phyloP scores from a whole-genome alignment of 2,113 vertebrate species.

The Trinectes maculatus region DNA sequence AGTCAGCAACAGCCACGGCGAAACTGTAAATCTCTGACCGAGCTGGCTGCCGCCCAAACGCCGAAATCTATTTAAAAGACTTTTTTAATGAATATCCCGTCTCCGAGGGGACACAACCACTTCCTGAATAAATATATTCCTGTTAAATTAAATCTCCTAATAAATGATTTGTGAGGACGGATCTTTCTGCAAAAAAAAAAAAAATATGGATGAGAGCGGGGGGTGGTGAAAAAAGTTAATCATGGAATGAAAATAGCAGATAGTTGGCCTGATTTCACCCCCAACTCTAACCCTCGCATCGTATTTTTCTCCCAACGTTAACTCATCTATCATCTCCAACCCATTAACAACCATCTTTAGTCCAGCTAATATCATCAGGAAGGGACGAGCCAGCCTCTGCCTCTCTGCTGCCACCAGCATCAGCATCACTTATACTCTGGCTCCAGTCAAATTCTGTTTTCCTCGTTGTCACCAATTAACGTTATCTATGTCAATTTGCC shows the following conservation, averaged over 20 bases:
- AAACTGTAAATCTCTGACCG: slow-evolving; percentile 56
- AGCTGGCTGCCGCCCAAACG: slow-evolving; percentile 49
- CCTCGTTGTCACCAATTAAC: slow-evolving; percentile 59
- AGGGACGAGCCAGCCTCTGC: slow-evolving; percentile 48
- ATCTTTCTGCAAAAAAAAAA: slow-evolving; percentile 31
- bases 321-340: slow-evolving; percentile 71
- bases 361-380: slow-evolving; percentile 66
- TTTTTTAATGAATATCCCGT: slow-evolving; percentile 48
- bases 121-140: slow-evolving; percentile 58
- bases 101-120: slow-evolving; percentile 49
- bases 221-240: not conserved
- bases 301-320: slow-evolving; percentile 54
- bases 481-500: slow-evolving; percentile 64
- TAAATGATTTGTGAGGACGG: slow-evolving; percentile 56
- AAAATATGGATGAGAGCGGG: slow-evolving; percentile 19
- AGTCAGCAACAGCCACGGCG: slow-evolving; percentile 51
- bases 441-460: slow-evolving; percentile 62
- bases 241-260: slow-evolving; percentile 43
- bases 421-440: slow-evolving; percentile 62
- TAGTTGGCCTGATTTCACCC: slow-evolving; percentile 52
- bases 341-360: slow-evolving; percentile 69
- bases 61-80: slow-evolving; percentile 55
- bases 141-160: slow-evolving; percentile 52
- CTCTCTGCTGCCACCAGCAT: slow-evolving; percentile 38
- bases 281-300: slow-evolving; percentile 6